Evolutionary conservation across 2,113 vertebrate genomes (phyloP).

Genomic region (Myanophis thanlyinensis): DNA sequence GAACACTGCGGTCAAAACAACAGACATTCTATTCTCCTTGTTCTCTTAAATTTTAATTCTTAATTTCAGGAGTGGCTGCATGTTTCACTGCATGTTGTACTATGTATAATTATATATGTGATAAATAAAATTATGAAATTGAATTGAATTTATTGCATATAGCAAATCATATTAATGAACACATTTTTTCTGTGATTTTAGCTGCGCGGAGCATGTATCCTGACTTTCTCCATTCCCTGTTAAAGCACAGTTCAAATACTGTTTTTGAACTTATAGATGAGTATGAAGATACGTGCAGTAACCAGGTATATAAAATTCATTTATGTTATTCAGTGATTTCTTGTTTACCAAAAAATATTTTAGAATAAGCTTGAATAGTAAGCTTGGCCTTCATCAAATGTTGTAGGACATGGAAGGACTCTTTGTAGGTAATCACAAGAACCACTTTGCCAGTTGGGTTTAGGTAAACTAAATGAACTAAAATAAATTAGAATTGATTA

Average conservation of each 20-base stretch:
- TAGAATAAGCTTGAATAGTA: not conserved
- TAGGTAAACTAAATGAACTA: too few species aligned
- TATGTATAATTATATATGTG: too few species aligned
- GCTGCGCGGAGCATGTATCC: constrained; percentile 89
- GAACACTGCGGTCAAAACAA: too few species aligned
- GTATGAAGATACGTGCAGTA: constrained; percentile 85
- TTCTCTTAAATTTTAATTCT: too few species aligned
- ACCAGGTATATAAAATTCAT: constrained; percentile 73
- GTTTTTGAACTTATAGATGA: constrained; percentile 92
- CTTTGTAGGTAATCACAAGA: not conserved
- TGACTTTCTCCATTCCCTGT: constrained; percentile 86
- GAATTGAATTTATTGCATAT: too few species aligned
- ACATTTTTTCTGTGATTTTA: constrained; percentile 60
- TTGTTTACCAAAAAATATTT: not conserved
- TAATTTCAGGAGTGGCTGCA: too few species aligned
- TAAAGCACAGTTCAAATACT: constrained; percentile 86
- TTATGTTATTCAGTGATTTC: not conserved
- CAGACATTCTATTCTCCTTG: too few species aligned
- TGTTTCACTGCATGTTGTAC: too few species aligned
- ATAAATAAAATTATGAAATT: too few species aligned
- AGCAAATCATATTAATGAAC: not conserved
- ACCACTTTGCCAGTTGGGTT: not conserved
- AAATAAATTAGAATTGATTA: too few species aligned
- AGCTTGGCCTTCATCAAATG: not conserved
- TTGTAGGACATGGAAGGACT: not conserved